Percentiles rank a stretch among this genome's conserved stretches.
Conservation (phyloP, 35 echinoderm and acorn worm genomes). For the Anneissia japonica region DNA sequence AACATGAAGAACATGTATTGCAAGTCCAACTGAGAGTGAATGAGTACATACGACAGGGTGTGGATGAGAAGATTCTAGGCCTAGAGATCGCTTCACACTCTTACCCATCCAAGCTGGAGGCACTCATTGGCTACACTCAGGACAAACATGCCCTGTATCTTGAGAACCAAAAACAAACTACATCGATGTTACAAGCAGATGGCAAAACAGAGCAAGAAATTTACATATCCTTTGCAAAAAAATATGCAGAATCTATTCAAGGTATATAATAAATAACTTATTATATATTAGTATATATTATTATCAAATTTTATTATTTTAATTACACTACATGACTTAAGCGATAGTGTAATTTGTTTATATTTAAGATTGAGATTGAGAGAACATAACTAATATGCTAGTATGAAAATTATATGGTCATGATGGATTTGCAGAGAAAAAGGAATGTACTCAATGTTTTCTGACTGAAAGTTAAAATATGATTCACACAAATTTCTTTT, state of each 20-base stretch:
- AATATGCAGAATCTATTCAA: constrained; percentile 60
- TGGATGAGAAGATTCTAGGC: constrained; percentile 60
- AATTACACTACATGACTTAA: too few relatives aligned
- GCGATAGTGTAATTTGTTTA: too few relatives aligned
- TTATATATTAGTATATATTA: too few relatives aligned
- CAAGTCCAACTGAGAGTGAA: constrained; percentile 67
- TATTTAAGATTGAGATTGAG: too few relatives aligned
- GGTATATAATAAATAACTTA: constrained; percentile 59
- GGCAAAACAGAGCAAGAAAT: constrained; percentile 80
- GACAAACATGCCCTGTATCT: constrained; percentile 45
- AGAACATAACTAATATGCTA: too few relatives aligned
- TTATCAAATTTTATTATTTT: too few relatives aligned
- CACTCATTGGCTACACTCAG: constrained; percentile 66
- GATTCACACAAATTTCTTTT: background rate
- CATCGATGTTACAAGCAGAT: constrained; percentile 39
- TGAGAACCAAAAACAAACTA: constrained; percentile 47
- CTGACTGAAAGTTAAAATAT: too few relatives aligned
- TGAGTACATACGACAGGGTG: constrained; percentile 32
- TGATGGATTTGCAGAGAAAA: too few relatives aligned
- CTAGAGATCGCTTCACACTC: constrained; percentile 55
- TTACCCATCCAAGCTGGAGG: constrained; percentile 43
- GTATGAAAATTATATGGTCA: too few relatives aligned
- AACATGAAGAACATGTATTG: constrained; percentile 76
- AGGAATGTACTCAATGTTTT: too few relatives aligned
- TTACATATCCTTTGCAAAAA: constrained; percentile 33